Percentiles rank a stretch among this genome's conserved stretches.
Evolutionary conservation across 2,113 vertebrate species (phyloP).

Genomic region (Thunnus maccoyii): DNA sequence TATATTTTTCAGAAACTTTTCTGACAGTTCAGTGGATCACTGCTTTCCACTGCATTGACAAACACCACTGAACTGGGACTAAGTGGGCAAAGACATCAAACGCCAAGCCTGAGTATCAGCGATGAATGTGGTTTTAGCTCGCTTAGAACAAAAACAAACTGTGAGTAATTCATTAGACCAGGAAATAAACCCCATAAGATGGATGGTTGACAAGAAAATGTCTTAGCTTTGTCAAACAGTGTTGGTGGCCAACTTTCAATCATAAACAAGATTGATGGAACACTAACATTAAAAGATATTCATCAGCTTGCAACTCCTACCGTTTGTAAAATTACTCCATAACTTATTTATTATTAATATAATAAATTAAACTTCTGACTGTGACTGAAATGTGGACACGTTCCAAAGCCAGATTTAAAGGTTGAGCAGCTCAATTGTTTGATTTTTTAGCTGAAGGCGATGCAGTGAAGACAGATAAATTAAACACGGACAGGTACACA

Average conservation of each 20-base stretch:
- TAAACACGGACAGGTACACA: conserved; percentile 18
- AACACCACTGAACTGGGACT: not conserved
- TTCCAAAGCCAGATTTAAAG: not conserved
- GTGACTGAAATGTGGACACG: not conserved
- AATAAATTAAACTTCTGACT: not conserved
- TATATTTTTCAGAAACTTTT: not conserved
- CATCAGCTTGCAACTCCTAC: conserved; percentile 13
- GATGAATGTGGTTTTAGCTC: not conserved
- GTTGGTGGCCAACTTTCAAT: conserved; percentile 15
- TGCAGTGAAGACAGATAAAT: not conserved
- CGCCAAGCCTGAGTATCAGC: not conserved
- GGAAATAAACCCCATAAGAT: not conserved
- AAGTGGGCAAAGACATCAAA: not conserved
- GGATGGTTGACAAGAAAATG: not conserved
- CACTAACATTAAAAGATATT: not conserved
- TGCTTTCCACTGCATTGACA: not conserved
- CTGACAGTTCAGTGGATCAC: not conserved
- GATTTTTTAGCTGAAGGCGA: not conserved
- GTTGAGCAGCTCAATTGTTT: not conserved
- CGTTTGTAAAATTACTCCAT: not conserved
- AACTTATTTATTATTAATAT: not conserved
- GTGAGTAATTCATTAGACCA: not conserved
- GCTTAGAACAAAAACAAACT: not conserved
- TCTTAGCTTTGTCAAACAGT: not conserved
- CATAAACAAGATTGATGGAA: not conserved